Evolutionary conservation across 2,113 vertebrate genomes (phyloP).

Genomic region (Pantherophis guttatus): DNA sequence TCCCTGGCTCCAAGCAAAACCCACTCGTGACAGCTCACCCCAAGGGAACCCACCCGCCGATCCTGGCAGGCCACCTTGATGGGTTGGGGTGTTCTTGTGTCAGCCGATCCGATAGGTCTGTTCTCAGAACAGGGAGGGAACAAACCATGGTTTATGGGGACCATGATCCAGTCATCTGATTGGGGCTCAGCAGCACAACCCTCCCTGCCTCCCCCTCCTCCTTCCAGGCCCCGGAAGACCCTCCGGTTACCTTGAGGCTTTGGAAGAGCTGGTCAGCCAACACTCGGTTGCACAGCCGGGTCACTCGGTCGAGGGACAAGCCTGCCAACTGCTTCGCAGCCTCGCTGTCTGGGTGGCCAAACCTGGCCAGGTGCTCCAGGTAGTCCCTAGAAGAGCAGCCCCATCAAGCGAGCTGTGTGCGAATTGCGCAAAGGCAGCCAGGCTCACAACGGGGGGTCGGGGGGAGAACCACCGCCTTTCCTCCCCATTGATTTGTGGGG

Average conservation of each 20-base stretch:
- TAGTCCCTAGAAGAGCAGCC: conserved; percentile 66
- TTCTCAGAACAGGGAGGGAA: neutral
- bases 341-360: conserved; percentile 72
- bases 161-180: neutral
- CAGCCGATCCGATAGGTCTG: neutral
- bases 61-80: neutral
- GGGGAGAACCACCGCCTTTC: neutral
- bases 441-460: neutral
- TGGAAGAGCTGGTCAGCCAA: conserved; percentile 78
- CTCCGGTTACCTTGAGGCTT: conserved; percentile 77
- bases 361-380: conserved; percentile 73
- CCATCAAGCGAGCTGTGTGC: neutral
- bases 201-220: neutral
- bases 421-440: neutral
- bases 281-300: conserved; percentile 74
- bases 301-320: conserved; percentile 75
- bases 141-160: neutral
- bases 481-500: neutral
- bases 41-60: neutral
- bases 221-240: neutral
- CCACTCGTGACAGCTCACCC: neutral
- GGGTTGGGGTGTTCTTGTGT: neutral
- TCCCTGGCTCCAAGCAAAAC: neutral
- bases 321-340: conserved; percentile 72
- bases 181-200: neutral